A percentile compares a stretch with the other conserved stretches of the same genome.
Evolutionary conservation across 2,888 invertebrate species (phyloP).

Genomic region (Priocnemis perturbator): DNA sequence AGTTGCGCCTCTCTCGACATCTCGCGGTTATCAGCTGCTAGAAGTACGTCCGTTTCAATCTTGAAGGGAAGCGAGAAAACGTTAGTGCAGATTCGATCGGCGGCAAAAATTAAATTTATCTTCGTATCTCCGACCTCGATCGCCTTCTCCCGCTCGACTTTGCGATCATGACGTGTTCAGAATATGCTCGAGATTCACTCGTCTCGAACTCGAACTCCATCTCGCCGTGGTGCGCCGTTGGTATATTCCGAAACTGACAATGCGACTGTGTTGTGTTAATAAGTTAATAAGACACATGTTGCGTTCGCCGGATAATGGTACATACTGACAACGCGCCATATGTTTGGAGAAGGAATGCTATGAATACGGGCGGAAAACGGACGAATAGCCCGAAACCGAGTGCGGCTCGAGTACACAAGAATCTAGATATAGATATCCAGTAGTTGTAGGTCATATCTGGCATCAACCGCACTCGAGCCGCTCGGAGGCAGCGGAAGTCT

Average conservation of each 20-base stretch:
- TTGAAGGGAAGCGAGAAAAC: neutral
- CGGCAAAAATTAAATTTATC: slow-evolving; percentile 39
- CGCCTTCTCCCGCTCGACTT: slow-evolving; percentile 39
- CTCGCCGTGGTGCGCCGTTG: too few species aligned
- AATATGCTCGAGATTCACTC: neutral
- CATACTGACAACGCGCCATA: too few species aligned
- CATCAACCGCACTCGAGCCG: too few species aligned
- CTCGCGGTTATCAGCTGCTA: neutral
- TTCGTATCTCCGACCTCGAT: slow-evolving; percentile 44
- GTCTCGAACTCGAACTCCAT: neutral
- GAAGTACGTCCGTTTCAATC: slow-evolving; percentile 6
- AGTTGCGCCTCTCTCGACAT: neutral
- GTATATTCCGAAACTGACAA: too few species aligned
- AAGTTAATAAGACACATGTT: too few species aligned
- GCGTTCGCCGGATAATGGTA: too few species aligned
- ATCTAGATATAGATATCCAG: too few species aligned
- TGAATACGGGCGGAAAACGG: too few species aligned
- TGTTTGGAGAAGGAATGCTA: too few species aligned
- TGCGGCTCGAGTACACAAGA: neutral
- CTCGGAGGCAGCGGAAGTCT: neutral
- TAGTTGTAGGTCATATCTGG: too few species aligned
- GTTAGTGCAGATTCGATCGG: slow-evolving; percentile 28
- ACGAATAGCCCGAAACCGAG: neutral
- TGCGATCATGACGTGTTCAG: slow-evolving; percentile 33
- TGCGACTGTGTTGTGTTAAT: too few species aligned